phyloP scores from a whole-genome alignment of 2,797 vertebrate genomes.

The Margarornis squamiger region DNA sequence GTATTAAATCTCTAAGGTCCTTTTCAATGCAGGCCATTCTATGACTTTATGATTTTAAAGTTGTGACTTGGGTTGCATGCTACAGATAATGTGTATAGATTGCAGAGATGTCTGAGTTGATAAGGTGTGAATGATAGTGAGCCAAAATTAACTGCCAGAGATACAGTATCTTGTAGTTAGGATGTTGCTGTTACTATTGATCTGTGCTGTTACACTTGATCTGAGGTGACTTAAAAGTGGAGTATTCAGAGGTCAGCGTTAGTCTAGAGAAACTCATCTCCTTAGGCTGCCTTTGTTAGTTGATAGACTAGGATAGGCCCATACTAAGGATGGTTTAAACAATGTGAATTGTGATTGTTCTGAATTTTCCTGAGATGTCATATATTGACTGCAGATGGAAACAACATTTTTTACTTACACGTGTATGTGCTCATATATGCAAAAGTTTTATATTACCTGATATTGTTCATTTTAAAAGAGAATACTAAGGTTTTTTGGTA shows the following conservation, averaged over 20 bases:
- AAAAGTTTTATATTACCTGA: not conserved
- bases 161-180: not conserved
- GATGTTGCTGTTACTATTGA: not conserved
- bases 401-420: not conserved
- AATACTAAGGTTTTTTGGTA: not conserved
- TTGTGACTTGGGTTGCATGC: not conserved
- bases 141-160: not conserved
- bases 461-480: not conserved
- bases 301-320: not conserved
- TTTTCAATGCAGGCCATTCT: not conserved
- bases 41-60: not conserved
- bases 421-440: not conserved
- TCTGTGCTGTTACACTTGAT: not conserved
- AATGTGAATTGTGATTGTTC: not conserved
- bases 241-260: not conserved
- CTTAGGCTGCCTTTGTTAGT: not conserved
- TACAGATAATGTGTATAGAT: not conserved
- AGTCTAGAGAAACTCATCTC: not conserved
- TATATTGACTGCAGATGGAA: not conserved
- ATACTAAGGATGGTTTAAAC: not conserved
- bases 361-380: not conserved
- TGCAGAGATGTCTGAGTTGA: not conserved
- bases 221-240: not conserved
- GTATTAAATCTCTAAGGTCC: not conserved
- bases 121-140: not conserved